A percentile compares a stretch with the other conserved stretches of the same genome.
Conservation (phyloP, 2,888 invertebrate genomes). For the Elgonia sp. region DNA sequence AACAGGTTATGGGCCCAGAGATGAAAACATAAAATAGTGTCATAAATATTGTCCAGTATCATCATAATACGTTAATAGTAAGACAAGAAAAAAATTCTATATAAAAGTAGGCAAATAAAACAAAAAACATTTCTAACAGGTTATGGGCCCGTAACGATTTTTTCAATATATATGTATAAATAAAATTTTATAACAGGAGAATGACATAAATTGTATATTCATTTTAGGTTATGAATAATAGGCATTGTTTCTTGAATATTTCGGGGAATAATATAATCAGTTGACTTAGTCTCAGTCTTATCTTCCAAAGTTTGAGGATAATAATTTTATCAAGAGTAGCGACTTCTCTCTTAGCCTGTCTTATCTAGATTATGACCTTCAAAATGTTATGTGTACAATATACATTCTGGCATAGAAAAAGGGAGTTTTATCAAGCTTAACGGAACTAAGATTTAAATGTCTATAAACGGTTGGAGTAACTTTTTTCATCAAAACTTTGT, state of each 20-base stretch:
- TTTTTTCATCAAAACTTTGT: slow-evolving; percentile 29
- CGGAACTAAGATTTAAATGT: slow-evolving; percentile 13
- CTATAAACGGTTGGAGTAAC: slow-evolving; percentile 8
- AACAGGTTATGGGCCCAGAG: too few species aligned
- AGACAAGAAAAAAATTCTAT: too few species aligned
- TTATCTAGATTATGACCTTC: slow-evolving; percentile 63
- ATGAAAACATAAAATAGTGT: too few species aligned
- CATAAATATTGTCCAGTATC: too few species aligned
- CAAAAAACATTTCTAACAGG: too few species aligned
- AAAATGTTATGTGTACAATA: slow-evolving; percentile 28
- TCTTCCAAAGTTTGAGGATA: slow-evolving; percentile 45
- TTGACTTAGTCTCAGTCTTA: slow-evolving; percentile 28
- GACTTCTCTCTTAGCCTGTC: slow-evolving; percentile 7
- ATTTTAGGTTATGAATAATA: neutral
- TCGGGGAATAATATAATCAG: slow-evolving; percentile 13
- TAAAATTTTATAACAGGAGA: neutral
- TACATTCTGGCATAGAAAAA: slow-evolving; percentile 16
- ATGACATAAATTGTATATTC: neutral
- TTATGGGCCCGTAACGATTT: too few species aligned
- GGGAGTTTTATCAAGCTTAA: slow-evolving; percentile 24
- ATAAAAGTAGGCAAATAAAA: too few species aligned
- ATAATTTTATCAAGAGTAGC: slow-evolving; percentile 49
- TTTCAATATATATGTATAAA: neutral
- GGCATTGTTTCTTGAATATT: slow-evolving; percentile 14
- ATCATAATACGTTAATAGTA: too few species aligned